phyloP scores from a whole-genome alignment of 2,888 invertebrate species.

The Ommatoiulus sabulosus region DNA sequence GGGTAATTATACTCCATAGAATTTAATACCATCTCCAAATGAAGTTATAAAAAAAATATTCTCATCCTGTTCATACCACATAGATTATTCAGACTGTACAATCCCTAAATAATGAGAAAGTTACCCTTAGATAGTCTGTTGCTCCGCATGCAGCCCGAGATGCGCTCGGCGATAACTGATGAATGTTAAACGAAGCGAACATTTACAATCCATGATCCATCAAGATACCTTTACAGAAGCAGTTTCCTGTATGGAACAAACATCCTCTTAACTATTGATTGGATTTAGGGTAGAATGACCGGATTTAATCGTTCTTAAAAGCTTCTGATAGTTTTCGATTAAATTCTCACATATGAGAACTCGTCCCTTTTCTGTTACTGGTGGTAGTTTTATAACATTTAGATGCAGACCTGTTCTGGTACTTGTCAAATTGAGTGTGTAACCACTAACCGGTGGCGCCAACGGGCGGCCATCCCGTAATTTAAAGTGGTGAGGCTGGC shows the following conservation, averaged over 20 bases:
- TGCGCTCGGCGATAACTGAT: not conserved
- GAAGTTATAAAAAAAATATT: not conserved
- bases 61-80: not conserved
- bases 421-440: too few species aligned
- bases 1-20: not conserved
- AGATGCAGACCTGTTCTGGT: too few species aligned
- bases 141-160: not conserved
- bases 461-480: too few species aligned
- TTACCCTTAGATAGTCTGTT: constrained; percentile 11
- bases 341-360: not conserved
- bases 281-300: not conserved
- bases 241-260: not conserved
- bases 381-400: too few species aligned
- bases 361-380: not conserved
- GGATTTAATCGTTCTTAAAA: not conserved
- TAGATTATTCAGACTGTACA: not conserved
- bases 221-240: constrained; percentile 8
- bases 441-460: too few species aligned
- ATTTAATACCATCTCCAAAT: not conserved
- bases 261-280: constrained; percentile 40
- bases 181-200: constrained; percentile 8
- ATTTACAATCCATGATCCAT: constrained; percentile 13
- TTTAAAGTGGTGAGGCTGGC: too few species aligned
- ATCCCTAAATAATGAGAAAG: constrained; percentile 7
- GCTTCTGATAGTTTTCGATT: constrained; percentile 22